Conservation (phyloP, 2,888 invertebrate species). For the Mycogona germanica region DNA sequence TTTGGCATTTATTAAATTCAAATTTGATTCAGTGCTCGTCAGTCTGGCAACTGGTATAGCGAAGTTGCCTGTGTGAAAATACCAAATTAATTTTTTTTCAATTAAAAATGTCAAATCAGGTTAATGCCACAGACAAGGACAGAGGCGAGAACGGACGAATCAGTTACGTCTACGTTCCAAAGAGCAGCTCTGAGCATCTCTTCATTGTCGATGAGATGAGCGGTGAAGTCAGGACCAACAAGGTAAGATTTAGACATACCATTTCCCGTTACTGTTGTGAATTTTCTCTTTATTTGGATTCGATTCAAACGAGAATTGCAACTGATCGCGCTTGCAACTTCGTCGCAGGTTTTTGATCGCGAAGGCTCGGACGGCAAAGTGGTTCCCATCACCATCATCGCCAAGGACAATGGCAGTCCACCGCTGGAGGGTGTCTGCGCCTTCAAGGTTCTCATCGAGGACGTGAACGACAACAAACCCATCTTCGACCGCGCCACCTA, state of each 20-base stretch:
- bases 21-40: too few species aligned
- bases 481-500: constrained; percentile 49
- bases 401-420: constrained; percentile 83
- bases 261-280: neutral
- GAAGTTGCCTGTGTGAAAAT: too few species aligned
- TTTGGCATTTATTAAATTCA: too few species aligned
- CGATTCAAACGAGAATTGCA: neutral
- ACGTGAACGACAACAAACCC: constrained; percentile 84
- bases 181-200: constrained; percentile 49
- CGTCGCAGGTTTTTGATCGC: constrained; percentile 60
- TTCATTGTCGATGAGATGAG: constrained; percentile 65
- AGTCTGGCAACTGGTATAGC: too few species aligned
- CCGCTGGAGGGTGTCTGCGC: constrained; percentile 86
- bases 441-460: constrained; percentile 76
- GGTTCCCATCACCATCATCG: constrained; percentile 72
- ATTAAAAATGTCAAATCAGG: too few species aligned
- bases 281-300: neutral
- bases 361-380: constrained; percentile 81
- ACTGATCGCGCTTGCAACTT: too few species aligned
- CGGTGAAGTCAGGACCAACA: constrained; percentile 61
- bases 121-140: constrained; percentile 59
- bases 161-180: constrained; percentile 67
- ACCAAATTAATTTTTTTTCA: too few species aligned
- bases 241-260: constrained; percentile 38
- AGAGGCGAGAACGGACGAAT: constrained; percentile 50